These are phyloP conservation scores for Junonia oenone DNA, from an alignment of 2,888 invertebrate genomes.

Conservation along the genomic window DNA sequence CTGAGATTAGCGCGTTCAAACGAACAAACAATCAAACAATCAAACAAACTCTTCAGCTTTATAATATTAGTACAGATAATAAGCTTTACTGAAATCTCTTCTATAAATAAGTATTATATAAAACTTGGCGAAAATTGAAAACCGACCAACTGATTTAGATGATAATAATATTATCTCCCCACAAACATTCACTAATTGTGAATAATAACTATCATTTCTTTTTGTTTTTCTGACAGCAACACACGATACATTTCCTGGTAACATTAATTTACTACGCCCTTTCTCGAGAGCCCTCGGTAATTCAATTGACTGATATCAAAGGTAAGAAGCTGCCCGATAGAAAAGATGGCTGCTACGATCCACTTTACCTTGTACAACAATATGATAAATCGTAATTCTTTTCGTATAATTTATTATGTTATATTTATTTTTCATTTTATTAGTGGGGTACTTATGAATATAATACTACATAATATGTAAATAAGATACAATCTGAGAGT, in stretches of 20 bases:
- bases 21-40: too few relatives aligned
- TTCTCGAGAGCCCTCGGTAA: constrained; percentile 14
- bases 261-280: constrained; percentile 19
- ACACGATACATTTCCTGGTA: constrained; percentile 9
- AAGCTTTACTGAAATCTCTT: neutral
- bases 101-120: too few relatives aligned
- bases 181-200: neutral
- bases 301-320: constrained; percentile 25
- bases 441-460: too few relatives aligned
- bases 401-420: neutral
- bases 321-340: constrained; percentile 23
- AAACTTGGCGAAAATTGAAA: too few relatives aligned
- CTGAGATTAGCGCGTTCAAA: too few relatives aligned
- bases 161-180: neutral
- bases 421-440: too few relatives aligned
- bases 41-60: too few relatives aligned
- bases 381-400: constrained; percentile 18
- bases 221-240: neutral
- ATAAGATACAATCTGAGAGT: too few relatives aligned
- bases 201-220: neutral
- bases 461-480: too few relatives aligned
- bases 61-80: too few relatives aligned
- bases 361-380: constrained; percentile 12
- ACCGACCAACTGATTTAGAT: neutral
- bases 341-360: constrained; percentile 15